A percentile compares a stretch with the other conserved stretches of the same genome.
phyloP scores from a whole-genome alignment of 2,888 invertebrate species.

The Pasiphila rectangulata region DNA sequence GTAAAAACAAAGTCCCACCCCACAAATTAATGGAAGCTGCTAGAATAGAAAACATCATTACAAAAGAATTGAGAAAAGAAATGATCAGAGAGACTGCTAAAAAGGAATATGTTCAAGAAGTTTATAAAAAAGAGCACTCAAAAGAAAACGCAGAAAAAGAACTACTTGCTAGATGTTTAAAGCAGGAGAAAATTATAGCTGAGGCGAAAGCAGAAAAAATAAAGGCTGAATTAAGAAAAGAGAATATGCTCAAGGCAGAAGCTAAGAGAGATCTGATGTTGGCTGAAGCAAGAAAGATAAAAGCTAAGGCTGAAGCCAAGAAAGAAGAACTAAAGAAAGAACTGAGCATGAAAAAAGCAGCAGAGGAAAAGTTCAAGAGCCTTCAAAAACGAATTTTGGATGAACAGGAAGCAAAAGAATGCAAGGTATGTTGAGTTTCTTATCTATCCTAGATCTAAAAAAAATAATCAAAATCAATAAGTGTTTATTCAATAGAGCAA shows the following conservation, averaged over 20 bases:
- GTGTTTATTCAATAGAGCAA: too few species aligned
- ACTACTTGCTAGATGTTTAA: conserved; percentile 7
- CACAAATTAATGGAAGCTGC: conserved; percentile 37
- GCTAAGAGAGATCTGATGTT: conserved; percentile 11
- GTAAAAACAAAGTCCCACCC: conserved; percentile 57
- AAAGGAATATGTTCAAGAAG: conserved; percentile 18
- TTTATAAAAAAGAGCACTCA: conserved; percentile 12
- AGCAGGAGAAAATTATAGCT: conserved; percentile 11
- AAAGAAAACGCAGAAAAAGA: conserved; percentile 32
- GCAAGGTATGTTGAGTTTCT: conserved; percentile 31
- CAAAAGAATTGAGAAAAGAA: conserved; percentile 35
- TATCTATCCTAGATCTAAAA: too few species aligned
- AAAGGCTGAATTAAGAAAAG: conserved; percentile 12
- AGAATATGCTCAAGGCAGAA: conserved; percentile 17
- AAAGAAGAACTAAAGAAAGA: conserved; percentile 30
- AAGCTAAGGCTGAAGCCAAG: conserved; percentile 19
- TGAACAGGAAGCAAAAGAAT: conserved; percentile 30
- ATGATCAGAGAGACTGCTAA: conserved; percentile 15
- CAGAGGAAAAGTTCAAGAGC: conserved; percentile 24
- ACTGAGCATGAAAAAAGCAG: conserved; percentile 20
- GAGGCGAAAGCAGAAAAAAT: conserved; percentile 14
- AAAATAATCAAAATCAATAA: too few species aligned
- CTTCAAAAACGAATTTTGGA: conserved; percentile 28
- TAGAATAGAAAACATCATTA: conserved; percentile 23
- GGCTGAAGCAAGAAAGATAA: conserved; percentile 15